A percentile compares a stretch with the other conserved stretches of the same genome.
These are phyloP conservation scores for Atherinosoma microstoma DNA, from an alignment of 2,797 vertebrate species.

Conservation along the genomic window DNA sequence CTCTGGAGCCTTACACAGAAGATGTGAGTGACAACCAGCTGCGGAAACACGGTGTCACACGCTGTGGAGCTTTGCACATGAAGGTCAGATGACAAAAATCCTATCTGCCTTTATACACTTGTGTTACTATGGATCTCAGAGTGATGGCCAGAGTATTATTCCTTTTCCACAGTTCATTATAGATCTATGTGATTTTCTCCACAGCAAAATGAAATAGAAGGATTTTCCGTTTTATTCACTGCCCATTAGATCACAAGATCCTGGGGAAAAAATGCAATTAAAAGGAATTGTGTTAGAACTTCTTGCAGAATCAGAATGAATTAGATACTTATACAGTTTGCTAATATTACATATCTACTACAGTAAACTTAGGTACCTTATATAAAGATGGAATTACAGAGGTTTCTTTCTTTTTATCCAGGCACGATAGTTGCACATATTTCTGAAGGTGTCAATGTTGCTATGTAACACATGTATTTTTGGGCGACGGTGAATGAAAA, in stretches of 20 bases:
- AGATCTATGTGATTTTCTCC: not conserved
- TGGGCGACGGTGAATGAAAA: conserved; percentile 10
- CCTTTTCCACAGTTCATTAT: conserved; percentile 21
- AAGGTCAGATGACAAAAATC: conserved; percentile 45
- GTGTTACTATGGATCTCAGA: conserved; percentile 33
- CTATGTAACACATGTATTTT: conserved; percentile 39
- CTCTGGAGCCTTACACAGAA: not conserved
- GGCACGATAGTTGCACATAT: not conserved
- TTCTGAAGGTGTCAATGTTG: conserved; percentile 22
- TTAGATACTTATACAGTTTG: not conserved
- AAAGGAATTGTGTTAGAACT: not conserved
- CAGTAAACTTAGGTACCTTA: not conserved
- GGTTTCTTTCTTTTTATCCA: not conserved
- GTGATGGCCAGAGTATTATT: conserved; percentile 18
- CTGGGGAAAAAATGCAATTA: not conserved
- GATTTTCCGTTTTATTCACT: not conserved
- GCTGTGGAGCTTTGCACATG: conserved; percentile 35
- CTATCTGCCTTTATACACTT: conserved; percentile 42
- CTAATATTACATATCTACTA: not conserved
- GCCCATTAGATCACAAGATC: too few relatives aligned
- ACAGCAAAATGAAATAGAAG: conserved; percentile 13
- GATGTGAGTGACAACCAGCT: conserved; percentile 11
- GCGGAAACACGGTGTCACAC: conserved; percentile 35
- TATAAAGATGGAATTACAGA: not conserved
- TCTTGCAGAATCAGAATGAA: not conserved